These are phyloP conservation scores for Corydoras maculifer DNA, from an alignment of 2,113 vertebrate genomes.

Conservation along the genomic window DNA sequence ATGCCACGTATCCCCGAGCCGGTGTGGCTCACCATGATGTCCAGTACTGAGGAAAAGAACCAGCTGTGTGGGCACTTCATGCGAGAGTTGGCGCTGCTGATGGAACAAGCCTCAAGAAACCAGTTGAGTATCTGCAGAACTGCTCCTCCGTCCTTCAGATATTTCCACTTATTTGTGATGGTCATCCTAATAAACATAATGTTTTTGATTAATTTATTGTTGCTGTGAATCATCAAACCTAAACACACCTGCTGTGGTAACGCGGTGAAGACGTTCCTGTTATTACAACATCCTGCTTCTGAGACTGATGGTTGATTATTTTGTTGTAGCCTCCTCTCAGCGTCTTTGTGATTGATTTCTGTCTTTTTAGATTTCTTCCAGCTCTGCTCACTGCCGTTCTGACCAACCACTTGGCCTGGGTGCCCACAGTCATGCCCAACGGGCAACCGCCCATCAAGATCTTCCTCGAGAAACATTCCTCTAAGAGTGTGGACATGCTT, in stretches of 20 bases:
- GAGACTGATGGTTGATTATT: no score
- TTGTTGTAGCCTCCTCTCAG: not conserved
- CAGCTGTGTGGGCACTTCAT: conserved; percentile 95
- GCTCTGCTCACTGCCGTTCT: conserved; percentile 93
- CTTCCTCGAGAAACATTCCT: conserved; percentile 98
- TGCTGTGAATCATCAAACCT: no score
- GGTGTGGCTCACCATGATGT: conserved; percentile 98
- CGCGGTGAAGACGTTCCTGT: no score
- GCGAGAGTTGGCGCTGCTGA: conserved; percentile 86
- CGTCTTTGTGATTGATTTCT: not conserved
- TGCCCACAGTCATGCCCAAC: conserved; percentile 97
- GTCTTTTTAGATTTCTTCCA: conserved; percentile 82
- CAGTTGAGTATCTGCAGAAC: conserved; percentile 71
- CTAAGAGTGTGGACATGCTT: conserved; percentile 93
- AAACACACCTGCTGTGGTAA: no score
- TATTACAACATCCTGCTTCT: no score
- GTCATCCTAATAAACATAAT: no score
- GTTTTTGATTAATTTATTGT: no score
- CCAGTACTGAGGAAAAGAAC: conserved; percentile 85
- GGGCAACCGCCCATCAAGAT: conserved; percentile 95
- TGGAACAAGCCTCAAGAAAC: conserved; percentile 96
- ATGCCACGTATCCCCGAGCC: conserved; percentile 95
- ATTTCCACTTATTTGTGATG: no score
- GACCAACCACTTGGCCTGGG: conserved; percentile 97
- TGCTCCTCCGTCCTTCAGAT: no score